Percentiles rank a stretch among this genome's conserved stretches.
These are phyloP conservation scores for Parotia lawesii DNA, from an alignment of 2,113 vertebrate genomes.

Conservation along the genomic window DNA sequence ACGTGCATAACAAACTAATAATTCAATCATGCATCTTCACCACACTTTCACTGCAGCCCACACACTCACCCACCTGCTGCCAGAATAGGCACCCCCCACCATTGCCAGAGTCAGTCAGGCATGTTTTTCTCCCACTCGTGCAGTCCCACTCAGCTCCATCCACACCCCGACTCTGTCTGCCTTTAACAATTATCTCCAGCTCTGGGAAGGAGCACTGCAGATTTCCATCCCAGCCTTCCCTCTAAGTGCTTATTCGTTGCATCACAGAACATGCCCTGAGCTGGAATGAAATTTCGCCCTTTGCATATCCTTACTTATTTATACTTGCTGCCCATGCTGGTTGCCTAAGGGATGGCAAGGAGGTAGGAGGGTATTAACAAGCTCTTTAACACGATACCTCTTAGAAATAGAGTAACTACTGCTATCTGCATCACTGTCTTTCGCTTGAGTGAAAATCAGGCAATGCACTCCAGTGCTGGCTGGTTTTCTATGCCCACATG, in stretches of 20 bases:
- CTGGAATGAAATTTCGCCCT: not conserved
- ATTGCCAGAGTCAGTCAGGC: not conserved
- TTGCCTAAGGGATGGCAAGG: constrained; percentile 13
- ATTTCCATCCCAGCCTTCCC: not conserved
- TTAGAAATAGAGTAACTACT: not conserved
- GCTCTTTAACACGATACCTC: not conserved
- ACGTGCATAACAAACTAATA: not conserved
- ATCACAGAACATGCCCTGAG: not conserved
- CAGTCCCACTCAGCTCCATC: constrained; percentile 29
- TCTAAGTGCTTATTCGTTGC: not conserved
- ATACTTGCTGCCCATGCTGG: not conserved
- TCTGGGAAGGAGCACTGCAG: not conserved
- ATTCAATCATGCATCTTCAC: not conserved
- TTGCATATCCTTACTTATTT: constrained; percentile 10
- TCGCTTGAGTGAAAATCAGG: not conserved
- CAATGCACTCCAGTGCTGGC: not conserved
- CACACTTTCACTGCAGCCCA: not conserved
- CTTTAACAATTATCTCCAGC: constrained; percentile 20
- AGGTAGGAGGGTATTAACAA: constrained; percentile 14
- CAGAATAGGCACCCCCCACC: not conserved
- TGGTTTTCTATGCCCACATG: not conserved
- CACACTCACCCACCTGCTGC: not conserved
- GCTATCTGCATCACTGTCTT: not conserved
- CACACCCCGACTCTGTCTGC: constrained; percentile 2
- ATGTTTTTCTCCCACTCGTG: constrained; percentile 21